phyloP scores from a whole-genome alignment of 2,797 vertebrate genomes.

The Sebastes umbrosus region DNA sequence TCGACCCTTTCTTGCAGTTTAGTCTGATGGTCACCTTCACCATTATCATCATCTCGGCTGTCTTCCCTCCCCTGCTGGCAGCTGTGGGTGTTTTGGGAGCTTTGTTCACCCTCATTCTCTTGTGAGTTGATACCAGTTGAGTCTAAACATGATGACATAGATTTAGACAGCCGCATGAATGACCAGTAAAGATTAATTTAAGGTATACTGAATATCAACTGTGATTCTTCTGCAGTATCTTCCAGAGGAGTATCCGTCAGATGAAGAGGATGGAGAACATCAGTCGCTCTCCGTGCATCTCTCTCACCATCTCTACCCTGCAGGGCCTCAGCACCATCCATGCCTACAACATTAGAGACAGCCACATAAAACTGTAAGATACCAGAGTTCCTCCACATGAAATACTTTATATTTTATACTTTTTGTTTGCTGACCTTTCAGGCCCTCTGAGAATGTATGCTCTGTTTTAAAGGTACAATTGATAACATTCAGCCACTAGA shows the following conservation, averaged over 20 bases:
- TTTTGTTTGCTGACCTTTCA: not conserved
- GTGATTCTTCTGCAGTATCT: constrained; percentile 69
- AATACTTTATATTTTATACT: not conserved
- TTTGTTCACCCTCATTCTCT: constrained; percentile 75
- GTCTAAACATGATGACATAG: not conserved
- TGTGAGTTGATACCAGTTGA: constrained; percentile 58
- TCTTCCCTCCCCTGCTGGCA: constrained; percentile 82
- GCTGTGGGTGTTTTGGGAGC: constrained; percentile 58
- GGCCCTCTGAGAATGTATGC: not conserved
- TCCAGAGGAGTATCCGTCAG: constrained; percentile 79
- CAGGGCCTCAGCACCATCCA: constrained; percentile 86
- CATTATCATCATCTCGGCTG: constrained; percentile 66
- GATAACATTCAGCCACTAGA: too few relatives aligned
- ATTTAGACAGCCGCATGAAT: not conserved
- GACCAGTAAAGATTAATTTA: not conserved
- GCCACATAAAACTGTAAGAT: constrained; percentile 75
- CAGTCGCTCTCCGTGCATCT: constrained; percentile 85
- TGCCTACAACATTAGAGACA: constrained; percentile 76
- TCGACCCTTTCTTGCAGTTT: constrained; percentile 86
- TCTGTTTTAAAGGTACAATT: not conserved
- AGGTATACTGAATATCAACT: not conserved
- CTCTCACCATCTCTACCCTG: constrained; percentile 80
- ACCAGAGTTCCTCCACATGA: not conserved
- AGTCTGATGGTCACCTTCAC: constrained; percentile 72
- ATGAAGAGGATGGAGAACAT: constrained; percentile 86